A percentile compares a stretch with the other conserved stretches of the same genome.
phyloP scores from a whole-genome alignment of 64 coral and sea anemone genomes.

The Dendronephthya gigantea region DNA sequence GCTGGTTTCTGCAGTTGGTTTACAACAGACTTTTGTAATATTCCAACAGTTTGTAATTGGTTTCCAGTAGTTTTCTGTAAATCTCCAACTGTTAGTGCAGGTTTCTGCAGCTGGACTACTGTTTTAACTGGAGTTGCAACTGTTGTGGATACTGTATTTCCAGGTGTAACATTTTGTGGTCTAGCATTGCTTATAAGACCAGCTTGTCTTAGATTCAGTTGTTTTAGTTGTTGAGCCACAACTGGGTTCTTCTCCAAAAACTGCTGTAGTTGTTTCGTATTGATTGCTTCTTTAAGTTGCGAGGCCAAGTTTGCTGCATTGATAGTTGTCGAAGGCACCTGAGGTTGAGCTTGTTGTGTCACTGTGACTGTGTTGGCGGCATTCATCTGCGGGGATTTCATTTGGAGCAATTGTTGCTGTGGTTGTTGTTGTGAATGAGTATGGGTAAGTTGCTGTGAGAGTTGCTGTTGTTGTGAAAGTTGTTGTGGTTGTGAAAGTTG shows the following conservation, averaged over 20 bases:
- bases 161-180: background rate
- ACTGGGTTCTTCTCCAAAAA: background rate
- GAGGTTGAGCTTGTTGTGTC: background rate
- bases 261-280: background rate
- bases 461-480: background rate
- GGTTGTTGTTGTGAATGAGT: slow-evolving; percentile 2
- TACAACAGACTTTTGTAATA: background rate
- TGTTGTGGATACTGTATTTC: background rate
- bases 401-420: slow-evolving; percentile 21
- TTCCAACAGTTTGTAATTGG: background rate
- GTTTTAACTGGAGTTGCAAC: background rate
- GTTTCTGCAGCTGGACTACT: background rate
- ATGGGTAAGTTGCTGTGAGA: slow-evolving; percentile 13
- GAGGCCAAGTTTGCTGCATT: background rate
- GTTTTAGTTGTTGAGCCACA: slow-evolving; percentile 5
- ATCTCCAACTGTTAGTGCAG: background rate
- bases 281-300: background rate
- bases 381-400: background rate
- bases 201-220: background rate
- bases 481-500: background rate
- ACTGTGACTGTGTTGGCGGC: background rate
- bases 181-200: background rate
- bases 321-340: background rate
- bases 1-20: background rate
- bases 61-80: background rate